These are phyloP conservation scores for Bombus difficillimus DNA, from an alignment of 1,140 invertebrate species.

Conservation along the genomic window DNA sequence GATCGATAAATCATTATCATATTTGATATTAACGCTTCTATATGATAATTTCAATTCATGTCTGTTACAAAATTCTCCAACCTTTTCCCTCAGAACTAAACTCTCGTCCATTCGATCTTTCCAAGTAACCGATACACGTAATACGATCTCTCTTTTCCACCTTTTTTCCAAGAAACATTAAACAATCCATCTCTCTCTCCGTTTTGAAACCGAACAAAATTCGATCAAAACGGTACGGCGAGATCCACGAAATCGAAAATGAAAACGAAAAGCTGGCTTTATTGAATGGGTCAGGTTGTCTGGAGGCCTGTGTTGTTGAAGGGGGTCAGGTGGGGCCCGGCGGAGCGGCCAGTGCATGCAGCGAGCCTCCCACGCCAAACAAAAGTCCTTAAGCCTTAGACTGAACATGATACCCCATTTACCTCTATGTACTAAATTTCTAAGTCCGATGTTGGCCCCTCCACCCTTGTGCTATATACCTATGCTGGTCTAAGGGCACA, in stretches of 20 bases:
- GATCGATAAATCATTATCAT: background rate
- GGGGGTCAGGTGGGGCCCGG: slow-evolving; percentile 64
- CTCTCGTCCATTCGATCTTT: no score
- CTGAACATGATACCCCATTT: slow-evolving; percentile 83
- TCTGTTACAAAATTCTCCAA: no score
- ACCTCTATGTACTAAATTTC: slow-evolving; percentile 81
- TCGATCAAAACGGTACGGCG: slow-evolving; percentile 13
- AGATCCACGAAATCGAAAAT: slow-evolving; percentile 10
- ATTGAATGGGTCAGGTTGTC: slow-evolving; percentile 39
- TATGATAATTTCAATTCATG: background rate
- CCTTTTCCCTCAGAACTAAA: no score
- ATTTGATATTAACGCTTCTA: background rate
- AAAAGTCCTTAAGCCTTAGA: slow-evolving; percentile 82
- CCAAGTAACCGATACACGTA: background rate
- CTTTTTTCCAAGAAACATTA: background rate
- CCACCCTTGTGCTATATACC: slow-evolving; percentile 36
- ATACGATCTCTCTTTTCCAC: background rate
- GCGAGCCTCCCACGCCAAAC: slow-evolving; percentile 82
- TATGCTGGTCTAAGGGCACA: slow-evolving; percentile 20
- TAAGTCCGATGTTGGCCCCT: slow-evolving; percentile 70
- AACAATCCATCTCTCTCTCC: background rate
- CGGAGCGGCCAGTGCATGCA: slow-evolving; percentile 62
- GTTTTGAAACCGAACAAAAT: background rate
- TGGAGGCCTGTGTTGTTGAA: background rate
- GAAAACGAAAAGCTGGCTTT: slow-evolving; percentile 24